These are phyloP conservation scores for Tauraco erythrolophus DNA, from an alignment of 2,113 vertebrate species.

Conservation along the genomic window DNA sequence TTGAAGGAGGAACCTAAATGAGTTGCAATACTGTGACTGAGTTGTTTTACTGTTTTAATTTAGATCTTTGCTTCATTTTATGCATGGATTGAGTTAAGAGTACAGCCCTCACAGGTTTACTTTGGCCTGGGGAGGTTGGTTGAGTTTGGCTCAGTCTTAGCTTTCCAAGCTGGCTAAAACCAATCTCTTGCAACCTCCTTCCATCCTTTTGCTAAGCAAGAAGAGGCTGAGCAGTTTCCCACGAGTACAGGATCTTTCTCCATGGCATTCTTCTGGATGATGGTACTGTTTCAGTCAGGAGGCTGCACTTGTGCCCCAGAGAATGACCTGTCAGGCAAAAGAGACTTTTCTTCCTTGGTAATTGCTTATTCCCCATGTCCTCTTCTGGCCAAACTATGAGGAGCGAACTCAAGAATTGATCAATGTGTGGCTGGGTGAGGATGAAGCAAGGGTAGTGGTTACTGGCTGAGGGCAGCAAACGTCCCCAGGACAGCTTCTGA, in stretches of 20 bases:
- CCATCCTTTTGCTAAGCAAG: background rate
- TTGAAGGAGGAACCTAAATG: background rate
- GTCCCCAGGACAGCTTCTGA: background rate
- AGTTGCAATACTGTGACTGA: background rate
- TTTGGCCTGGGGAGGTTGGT: background rate
- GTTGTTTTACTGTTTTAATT: background rate
- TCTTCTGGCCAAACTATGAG: background rate
- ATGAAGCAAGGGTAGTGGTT: accelerated
- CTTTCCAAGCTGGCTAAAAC: background rate
- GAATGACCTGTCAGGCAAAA: background rate
- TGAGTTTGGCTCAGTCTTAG: background rate
- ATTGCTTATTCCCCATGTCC: background rate
- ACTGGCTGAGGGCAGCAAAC: background rate
- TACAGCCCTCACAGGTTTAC: background rate
- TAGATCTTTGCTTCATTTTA: background rate
- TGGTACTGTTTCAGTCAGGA: background rate
- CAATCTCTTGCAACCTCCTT: background rate
- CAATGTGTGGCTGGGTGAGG: background rate
- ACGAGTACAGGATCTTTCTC: background rate
- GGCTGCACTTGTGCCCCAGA: background rate
- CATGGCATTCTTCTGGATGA: background rate
- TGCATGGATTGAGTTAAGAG: background rate
- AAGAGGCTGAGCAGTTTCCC: background rate
- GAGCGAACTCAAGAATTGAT: background rate
- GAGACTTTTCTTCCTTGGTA: background rate